Evolutionary conservation across 2,113 vertebrate species (phyloP).

Genomic region (Phyllostomus hastatus): DNA sequence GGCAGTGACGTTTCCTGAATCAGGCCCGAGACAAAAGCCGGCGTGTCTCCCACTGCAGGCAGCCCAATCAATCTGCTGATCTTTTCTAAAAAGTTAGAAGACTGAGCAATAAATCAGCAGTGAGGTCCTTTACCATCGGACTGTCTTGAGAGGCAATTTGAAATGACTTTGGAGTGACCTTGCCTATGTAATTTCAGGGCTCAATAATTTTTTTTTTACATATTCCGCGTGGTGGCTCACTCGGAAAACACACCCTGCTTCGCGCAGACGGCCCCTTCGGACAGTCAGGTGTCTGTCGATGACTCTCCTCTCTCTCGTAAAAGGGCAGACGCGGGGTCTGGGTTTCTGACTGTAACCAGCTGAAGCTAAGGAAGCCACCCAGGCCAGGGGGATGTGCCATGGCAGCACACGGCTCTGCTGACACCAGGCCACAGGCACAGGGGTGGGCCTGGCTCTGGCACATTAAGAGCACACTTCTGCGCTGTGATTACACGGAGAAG

Average conservation of each 20-base stretch:
- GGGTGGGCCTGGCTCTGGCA: not conserved
- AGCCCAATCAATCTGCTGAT: conserved; percentile 65
- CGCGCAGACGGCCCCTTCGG: not conserved
- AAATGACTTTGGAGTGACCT: conserved; percentile 66
- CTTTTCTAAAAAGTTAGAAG: conserved; percentile 60
- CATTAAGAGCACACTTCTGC: not conserved
- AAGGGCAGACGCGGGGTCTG: not conserved
- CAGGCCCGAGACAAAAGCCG: conserved; percentile 53
- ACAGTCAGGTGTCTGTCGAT: not conserved
- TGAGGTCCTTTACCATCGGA: conserved; percentile 23
- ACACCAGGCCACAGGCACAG: not conserved
- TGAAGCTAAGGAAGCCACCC: not conserved
- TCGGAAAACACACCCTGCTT: not conserved
- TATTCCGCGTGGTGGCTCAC: not conserved
- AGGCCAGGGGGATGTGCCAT: not conserved
- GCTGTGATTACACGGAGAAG: not conserved
- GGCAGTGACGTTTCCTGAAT: conserved; percentile 56
- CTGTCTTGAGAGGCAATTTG: conserved; percentile 45
- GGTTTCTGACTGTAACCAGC: not conserved
- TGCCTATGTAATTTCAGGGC: conserved; percentile 47
- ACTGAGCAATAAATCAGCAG: conserved; percentile 71
- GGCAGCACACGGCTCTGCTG: not conserved
- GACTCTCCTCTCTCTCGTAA: not conserved
- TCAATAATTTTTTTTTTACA: not conserved
- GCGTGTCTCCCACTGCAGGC: conserved; percentile 28